Evolutionary conservation across 1,140 invertebrate genomes (phyloP), one percentile per base, ranked within the genome.

Genomic region (Portunus trituberculatus): DNA sequence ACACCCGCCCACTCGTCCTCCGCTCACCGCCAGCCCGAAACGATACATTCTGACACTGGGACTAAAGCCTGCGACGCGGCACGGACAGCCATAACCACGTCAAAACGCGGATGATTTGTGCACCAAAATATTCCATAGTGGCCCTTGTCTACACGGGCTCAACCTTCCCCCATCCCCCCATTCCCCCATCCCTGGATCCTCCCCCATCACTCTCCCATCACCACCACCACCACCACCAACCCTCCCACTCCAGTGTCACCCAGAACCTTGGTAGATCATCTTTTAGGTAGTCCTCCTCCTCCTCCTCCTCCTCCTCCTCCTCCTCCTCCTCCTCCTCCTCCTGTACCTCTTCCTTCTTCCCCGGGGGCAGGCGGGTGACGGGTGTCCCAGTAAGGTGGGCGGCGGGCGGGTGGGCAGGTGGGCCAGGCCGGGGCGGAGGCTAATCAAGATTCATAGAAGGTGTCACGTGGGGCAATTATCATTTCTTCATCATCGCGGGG

Each of bases 51-150:
- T 46, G 94, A 95, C 31, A 29, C n/a, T 12, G 8, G 94, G 82
- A 39, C 94, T n/a, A 91, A 86, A 52, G 59, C 12, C 59, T 84
- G 39, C 12, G 94, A 91, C 12, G 32, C 39, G 31, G 32, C 89
- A 67, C 59, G 76, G 76, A 52, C 86, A 91, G 94, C 82, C 94
- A 95, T 95, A 95, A 95, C 94, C 46, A 95, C 94, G 94, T 95
- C 94, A 95, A 95, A 95, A 95, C 94, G 94, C 67, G 88, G 90
- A 95, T 95, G 94, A 95, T 95, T 95, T 95, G 94, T 95, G 94
- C 94, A 95, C 88, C 94, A 95, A 95, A 95, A 95, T 95, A 95
- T 95, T 95, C 94, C 89, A 95, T 39, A 95, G 94, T 95, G 88
- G 31, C 59, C 94, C 31, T 90, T 90, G 94, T 83, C 32, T 95